A percentile compares a stretch with the other conserved stretches of the same genome.
These are phyloP conservation scores for Symphodus melops DNA, from an alignment of 2,113 vertebrate genomes.

Conservation along the genomic window DNA sequence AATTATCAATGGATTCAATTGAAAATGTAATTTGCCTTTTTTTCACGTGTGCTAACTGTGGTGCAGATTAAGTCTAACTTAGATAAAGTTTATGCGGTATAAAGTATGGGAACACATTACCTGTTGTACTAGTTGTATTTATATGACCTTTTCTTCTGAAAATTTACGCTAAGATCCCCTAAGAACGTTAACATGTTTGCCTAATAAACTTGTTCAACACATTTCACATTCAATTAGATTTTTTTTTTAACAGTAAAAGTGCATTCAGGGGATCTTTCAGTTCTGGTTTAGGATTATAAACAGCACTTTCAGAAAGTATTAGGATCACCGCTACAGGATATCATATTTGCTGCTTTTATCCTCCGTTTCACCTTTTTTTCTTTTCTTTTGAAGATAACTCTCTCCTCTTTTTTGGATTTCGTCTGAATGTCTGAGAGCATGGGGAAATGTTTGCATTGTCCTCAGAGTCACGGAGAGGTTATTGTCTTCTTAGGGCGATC, in stretches of 20 bases:
- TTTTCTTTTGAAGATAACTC: constrained; percentile 29
- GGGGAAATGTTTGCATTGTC: constrained; percentile 34
- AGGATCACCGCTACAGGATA: not conserved
- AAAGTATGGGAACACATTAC: not conserved
- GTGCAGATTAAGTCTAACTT: not conserved
- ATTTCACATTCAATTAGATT: not conserved
- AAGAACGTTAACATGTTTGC: no score
- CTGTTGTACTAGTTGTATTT: no score
- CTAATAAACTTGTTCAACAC: no score
- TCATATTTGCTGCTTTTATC: constrained; percentile 30
- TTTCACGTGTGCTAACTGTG: not conserved
- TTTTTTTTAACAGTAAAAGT: constrained; percentile 1
- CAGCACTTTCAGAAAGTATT: constrained; percentile 9
- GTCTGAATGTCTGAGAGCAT: constrained; percentile 11
- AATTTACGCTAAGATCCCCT: no score
- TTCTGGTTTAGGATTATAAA: constrained; percentile 27
- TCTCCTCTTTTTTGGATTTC: constrained; percentile 32
- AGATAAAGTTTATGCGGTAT: not conserved
- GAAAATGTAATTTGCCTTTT: not conserved
- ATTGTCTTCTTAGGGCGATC: constrained; percentile 34
- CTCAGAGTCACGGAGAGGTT: constrained; percentile 47
- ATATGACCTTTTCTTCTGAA: no score
- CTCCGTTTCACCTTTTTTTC: constrained; percentile 14
- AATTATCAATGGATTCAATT: not conserved
- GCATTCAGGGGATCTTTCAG: constrained; percentile 2